Base-by-base conservation (phyloP, 2,888 invertebrate species). In the Holacanthella duospinosa region DNA sequence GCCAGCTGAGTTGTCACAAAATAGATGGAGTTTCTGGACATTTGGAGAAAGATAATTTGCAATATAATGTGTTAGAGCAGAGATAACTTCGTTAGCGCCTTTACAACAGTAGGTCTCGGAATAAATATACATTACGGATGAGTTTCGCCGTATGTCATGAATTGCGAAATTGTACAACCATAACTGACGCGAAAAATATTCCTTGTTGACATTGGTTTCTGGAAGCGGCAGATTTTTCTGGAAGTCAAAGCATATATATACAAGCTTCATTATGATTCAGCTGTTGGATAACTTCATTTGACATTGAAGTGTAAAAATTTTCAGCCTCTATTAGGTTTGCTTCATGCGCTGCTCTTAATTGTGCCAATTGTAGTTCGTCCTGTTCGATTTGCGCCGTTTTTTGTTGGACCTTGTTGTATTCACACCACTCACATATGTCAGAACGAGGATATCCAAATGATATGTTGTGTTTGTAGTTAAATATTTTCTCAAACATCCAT, bases 141-240 rank as follows among this genome's bases (percentile, higher is more conserved):
- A 4, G 1, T 54, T 55, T 2, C 24, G 27, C 29, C 48, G 36
- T 1, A 67, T 12, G 29, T 66, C 43, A 1, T 63, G 53, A 43
- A 66, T 60, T 1, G 58, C 59, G 43, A 66, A 66, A n/a, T 61
- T 61, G 58, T 63, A n/a, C 0, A 67, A 16, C 66, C 66, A 66
- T 4, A 66, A 43, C 36, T 66, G 66, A 1, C 62, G 55, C 2
- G 59, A 56, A 29, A 44, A 66, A 29, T 44, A 66, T 55, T 66
- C 65, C 9, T 55, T 29, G 21, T 48, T n/a, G 1, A 59, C 59
- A 6, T 60, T 67, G 2, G 66, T 66, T 1, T 64, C 63, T 1
- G 62, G 66, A 4, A 67, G 57, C 1, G 66, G 63, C 0, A 66
- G 43, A 25, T 66, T 67, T 26, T 66, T 68, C 29, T 66, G 12